Evolutionary conservation across 2,888 invertebrate genomes (phyloP).

Genomic region (Eustalomyia histrio): DNA sequence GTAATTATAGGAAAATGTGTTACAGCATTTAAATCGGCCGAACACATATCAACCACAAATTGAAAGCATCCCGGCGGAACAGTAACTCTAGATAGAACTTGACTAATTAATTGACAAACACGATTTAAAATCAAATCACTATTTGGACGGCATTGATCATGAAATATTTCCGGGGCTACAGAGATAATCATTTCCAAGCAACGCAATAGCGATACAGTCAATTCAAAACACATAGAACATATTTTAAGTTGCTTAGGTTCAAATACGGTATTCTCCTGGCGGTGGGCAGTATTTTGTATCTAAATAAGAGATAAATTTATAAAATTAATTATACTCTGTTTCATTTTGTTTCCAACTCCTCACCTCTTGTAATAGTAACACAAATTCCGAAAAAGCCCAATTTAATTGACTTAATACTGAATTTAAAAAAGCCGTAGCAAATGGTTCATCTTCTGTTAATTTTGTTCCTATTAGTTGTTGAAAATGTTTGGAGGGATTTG

Average conservation of each 20-base stretch:
- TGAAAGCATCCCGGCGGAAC: conserved; percentile 86
- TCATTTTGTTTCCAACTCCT: neutral
- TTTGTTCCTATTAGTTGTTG: conserved; percentile 83
- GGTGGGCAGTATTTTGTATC: conserved; percentile 84
- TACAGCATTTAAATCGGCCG: conserved; percentile 84
- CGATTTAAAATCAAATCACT: conserved; percentile 87
- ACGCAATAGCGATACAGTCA: conserved; percentile 87
- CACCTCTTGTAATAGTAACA: conserved; percentile 90
- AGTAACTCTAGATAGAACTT: conserved; percentile 88
- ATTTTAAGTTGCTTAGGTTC: conserved; percentile 89
- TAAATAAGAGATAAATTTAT: conserved; percentile 67
- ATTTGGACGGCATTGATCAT: conserved; percentile 84
- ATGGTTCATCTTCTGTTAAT: conserved; percentile 82
- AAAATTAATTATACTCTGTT: neutral
- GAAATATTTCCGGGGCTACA: conserved; percentile 84
- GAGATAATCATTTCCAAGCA: conserved; percentile 89
- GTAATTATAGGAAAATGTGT: conserved; percentile 85
- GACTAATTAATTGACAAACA: conserved; percentile 87
- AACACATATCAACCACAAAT: conserved; percentile 83
- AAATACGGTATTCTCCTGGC: conserved; percentile 81
- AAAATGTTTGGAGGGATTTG: conserved; percentile 78
- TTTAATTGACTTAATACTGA: conserved; percentile 90
- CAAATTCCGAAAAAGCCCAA: conserved; percentile 94
- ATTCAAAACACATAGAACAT: conserved; percentile 91
- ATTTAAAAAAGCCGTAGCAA: conserved; percentile 86